These are phyloP conservation scores for Cepaea hortensis DNA, from an alignment of 2,888 invertebrate species.

Conservation along the genomic window DNA sequence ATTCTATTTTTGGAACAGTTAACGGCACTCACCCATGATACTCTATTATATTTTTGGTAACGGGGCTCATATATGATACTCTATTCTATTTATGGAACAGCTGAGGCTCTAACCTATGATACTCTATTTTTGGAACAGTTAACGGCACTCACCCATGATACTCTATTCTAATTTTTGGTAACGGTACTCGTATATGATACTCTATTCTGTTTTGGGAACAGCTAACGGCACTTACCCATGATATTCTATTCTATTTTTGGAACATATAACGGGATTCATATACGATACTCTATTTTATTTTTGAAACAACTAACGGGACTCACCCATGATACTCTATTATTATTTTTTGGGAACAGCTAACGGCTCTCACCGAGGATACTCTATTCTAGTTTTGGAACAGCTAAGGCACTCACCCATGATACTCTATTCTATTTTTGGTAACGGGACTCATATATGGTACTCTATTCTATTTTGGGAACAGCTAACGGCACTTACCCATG, in stretches of 20 bases:
- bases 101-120: constrained; percentile 57
- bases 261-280: constrained; percentile 91
- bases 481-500: constrained; percentile 94
- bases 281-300: constrained; percentile 82
- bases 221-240: constrained; percentile 96
- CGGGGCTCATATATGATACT: constrained; percentile 92
- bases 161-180: constrained; percentile 81
- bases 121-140: constrained; percentile 80
- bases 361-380: constrained; percentile 94
- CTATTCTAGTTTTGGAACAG: too few species aligned
- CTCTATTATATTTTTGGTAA: constrained; percentile 80
- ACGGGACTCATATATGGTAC: constrained; percentile 73
- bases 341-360: constrained; percentile 81
- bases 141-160: constrained; percentile 94
- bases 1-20: too few species aligned
- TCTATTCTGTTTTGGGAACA: background rate
- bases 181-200: constrained; percentile 96
- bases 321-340: constrained; percentile 86
- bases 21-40: constrained; percentile 95
- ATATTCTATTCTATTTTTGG: constrained; percentile 74
- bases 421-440: too few species aligned
- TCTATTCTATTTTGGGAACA: constrained; percentile 77
- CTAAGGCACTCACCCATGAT: too few species aligned
- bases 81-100: constrained; percentile 77
- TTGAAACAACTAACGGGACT: constrained; percentile 84